Evolutionary conservation across 2,888 invertebrate genomes (phyloP).

Genomic region (Monoplex corrugatus): DNA sequence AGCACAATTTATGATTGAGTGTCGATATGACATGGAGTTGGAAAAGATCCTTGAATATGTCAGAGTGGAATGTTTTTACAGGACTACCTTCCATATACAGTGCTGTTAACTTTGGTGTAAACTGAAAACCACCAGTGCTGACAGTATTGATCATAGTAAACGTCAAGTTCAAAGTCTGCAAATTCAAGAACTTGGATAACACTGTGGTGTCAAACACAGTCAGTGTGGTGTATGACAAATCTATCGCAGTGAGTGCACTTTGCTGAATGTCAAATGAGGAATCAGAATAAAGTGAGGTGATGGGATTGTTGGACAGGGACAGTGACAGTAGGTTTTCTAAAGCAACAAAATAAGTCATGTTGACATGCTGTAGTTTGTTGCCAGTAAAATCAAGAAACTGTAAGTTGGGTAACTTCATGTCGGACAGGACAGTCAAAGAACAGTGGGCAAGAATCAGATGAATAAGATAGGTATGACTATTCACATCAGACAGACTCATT

Average conservation of each 20-base stretch:
- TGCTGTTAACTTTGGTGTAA: background rate
- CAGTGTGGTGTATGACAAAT: too few species aligned
- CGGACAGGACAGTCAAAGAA: background rate
- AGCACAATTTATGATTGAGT: background rate
- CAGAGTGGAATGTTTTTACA: background rate
- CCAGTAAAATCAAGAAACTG: background rate
- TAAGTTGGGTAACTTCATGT: background rate
- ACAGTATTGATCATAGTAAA: background rate
- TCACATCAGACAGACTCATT: background rate
- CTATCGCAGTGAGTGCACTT: too few species aligned
- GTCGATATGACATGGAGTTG: background rate
- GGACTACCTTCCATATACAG: background rate
- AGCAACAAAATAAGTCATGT: background rate
- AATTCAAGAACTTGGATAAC: background rate
- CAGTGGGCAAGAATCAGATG: background rate
- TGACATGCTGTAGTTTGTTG: background rate
- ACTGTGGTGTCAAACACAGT: too few species aligned
- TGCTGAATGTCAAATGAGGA: too few species aligned
- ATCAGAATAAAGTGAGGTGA: background rate
- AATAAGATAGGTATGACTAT: background rate
- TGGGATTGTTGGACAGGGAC: background rate
- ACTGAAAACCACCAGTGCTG: background rate
- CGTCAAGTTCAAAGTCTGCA: background rate
- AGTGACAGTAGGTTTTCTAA: background rate
- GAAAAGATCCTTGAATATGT: background rate